Evolutionary conservation across 2,797 vertebrate genomes (phyloP), one percentile per base, ranked within the genome.

Genomic region (Semaprochilodus insignis): DNA sequence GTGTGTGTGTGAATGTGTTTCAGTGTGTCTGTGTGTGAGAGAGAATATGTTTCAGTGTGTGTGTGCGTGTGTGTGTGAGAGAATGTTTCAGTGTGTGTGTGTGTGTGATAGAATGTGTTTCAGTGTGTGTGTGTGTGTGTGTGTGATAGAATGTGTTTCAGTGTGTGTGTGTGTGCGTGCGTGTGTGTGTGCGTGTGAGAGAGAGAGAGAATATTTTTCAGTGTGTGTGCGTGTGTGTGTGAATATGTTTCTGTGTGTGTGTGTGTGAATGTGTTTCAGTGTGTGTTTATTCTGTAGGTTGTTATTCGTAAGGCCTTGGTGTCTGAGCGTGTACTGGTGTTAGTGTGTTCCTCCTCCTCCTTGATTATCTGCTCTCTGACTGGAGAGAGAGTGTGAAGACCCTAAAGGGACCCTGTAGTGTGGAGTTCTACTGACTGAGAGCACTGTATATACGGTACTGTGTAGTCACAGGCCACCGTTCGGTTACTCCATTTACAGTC

Each of bases 281-380:
- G 3, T 3, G 52, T 65, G 15, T 65, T 60, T 44, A 44, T 44
- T 10, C 40, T 44, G 40, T 44, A 6, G 40, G 17, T 48, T 62
- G 1, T 65, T 65, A 31, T 34, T 1, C 34, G 62, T 1, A 65
- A 83, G 70, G 57, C 16, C 2, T 67, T 31, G 16, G 44, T 69
- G 27, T 0, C 19, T 10, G 72, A 62, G 60, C 48, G 66, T 78
- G 85, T 83, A 83, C 75, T 74, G 44, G 70, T 83, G 81, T 27
- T 80, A 74, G 83, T 73, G 80, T 62, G 70, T 81, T 23, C 13
- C 16, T 27, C 16, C 4, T 25, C 2, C 23, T 65, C 62, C 4
- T 60, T 60, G 11, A 1, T 25, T 16, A 19, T 2, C 17, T 2
- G 15, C 15, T 63, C 25, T 63, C 2, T 63, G 16, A 31, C 1